Evolutionary conservation across 2,888 invertebrate genomes (phyloP), one percentile per base, ranked within the genome.

Genomic region (Erynnis tages): DNA sequence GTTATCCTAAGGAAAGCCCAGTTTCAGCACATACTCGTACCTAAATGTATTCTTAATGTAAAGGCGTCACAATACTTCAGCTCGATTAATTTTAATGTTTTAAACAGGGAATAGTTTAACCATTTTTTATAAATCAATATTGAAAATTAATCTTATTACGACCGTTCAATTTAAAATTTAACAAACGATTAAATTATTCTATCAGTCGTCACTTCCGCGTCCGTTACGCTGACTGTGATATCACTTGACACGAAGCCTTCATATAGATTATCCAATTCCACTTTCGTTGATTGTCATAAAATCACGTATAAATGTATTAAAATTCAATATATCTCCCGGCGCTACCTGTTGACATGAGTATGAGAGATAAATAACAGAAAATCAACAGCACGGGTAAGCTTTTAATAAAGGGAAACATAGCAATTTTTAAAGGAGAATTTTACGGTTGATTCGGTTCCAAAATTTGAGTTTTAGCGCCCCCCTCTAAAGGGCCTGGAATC

Each of bases 401-500:
- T 34, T 13, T 34, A 29, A 40, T 48, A n/a, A 44, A 17, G 21
- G 30, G 38, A 43, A 29, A 59, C 47, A 43, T 40, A 52, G 43
- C 52, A 53, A 48, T 57, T 58, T 60, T 59, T 61, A 57, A 63
- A 61, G 58, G 58, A 62, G 61, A 66, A 68, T 66, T 67, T 66
- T 71, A 72, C 72, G 73, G 74, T 68, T 69, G 62, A 69, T 70
- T 72, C 67, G 69, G 66, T 70, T 71, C 65, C 60, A 56, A 62
- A 64, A 67, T 61, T 62, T 57, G 61, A 53, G 65, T 65, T 62
- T 71, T 75, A 64, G 71, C 75, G 77, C 77, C 80, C 78, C 77
- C 76, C 78, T 64, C 76, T 73, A 75, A 76, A 83, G 71, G 74
- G 76, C 78, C 67, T 78, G 76, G 82, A 82, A 86, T 86, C 88